A percentile compares a stretch with the other conserved stretches of the same genome.
Conservation (phyloP, 2,888 invertebrate species). For the Hypolimnas misippus region DNA sequence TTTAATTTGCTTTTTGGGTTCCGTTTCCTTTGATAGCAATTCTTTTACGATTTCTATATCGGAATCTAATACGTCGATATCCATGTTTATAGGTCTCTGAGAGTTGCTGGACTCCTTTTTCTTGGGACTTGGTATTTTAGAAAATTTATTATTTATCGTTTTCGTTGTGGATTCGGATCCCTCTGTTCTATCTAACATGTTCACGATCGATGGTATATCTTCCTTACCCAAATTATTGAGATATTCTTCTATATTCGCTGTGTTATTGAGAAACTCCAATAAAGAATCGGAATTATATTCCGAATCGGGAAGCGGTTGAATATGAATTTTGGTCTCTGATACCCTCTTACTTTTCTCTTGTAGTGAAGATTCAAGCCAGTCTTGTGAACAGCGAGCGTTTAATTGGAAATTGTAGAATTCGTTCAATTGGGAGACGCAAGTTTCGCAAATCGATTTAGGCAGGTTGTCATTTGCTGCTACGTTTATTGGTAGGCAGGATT, state of each 20-base stretch:
- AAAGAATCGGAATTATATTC: slow-evolving; percentile 80
- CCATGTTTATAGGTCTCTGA: slow-evolving; percentile 61
- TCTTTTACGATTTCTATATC: slow-evolving; percentile 71
- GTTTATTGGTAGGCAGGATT: slow-evolving; percentile 68
- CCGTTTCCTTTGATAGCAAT: slow-evolving; percentile 61
- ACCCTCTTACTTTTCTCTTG: slow-evolving; percentile 64
- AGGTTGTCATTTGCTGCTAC: slow-evolving; percentile 63
- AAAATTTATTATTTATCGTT: slow-evolving; percentile 49
- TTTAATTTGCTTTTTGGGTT: slow-evolving; percentile 52
- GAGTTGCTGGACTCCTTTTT: slow-evolving; percentile 55
- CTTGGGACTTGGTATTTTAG: slow-evolving; percentile 65
- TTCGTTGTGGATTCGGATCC: slow-evolving; percentile 53
- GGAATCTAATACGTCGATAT: slow-evolving; percentile 71
- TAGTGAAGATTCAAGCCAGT: slow-evolving; percentile 71
- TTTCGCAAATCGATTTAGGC: slow-evolving; percentile 67
- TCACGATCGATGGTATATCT: slow-evolving; percentile 76
- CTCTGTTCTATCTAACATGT: slow-evolving; percentile 70
- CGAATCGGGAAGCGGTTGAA: slow-evolving; percentile 76
- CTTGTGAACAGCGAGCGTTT: slow-evolving; percentile 74
- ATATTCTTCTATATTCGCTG: slow-evolving; percentile 76
- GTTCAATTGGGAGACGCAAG: slow-evolving; percentile 68
- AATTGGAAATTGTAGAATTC: slow-evolving; percentile 78
- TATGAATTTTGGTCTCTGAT: slow-evolving; percentile 60
- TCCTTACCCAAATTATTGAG: slow-evolving; percentile 75
- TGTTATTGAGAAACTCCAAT: slow-evolving; percentile 76